Evolutionary conservation across 2,797 vertebrate species (phyloP).

Genomic region (Nasua narica): DNA sequence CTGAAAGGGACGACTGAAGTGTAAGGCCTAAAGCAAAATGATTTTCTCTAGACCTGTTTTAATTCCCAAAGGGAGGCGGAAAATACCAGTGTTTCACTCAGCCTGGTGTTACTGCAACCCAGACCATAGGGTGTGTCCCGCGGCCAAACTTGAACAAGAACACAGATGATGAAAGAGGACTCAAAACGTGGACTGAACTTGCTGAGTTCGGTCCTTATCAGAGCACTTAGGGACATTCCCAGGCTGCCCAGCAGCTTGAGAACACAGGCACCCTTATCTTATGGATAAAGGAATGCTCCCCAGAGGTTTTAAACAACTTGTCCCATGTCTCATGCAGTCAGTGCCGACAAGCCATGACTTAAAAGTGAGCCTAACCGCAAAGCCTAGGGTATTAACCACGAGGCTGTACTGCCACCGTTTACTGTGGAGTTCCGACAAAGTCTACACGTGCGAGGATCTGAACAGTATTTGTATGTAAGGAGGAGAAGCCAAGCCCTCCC

Average conservation of each 20-base stretch:
- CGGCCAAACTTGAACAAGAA: not conserved
- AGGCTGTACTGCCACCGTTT: not conserved
- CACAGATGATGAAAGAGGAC: not conserved
- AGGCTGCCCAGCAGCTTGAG: not conserved
- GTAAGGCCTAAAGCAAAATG: not conserved
- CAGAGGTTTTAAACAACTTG: not conserved
- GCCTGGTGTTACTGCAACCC: not conserved
- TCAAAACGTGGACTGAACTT: not conserved
- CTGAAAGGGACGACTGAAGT: not conserved
- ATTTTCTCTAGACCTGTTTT: slow-evolving; percentile 5
- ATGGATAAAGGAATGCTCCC: not conserved
- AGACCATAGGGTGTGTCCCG: not conserved
- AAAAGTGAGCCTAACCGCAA: not conserved
- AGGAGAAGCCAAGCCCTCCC: not conserved
- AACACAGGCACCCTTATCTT: not conserved
- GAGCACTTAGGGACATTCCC: not conserved
- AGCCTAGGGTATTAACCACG: not conserved
- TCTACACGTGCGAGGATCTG: not conserved
- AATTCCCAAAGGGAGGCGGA: not conserved
- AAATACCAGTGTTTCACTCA: not conserved
- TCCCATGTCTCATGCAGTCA: not conserved
- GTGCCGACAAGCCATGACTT: not conserved
- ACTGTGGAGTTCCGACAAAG: not conserved
- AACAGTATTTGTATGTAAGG: not conserved
- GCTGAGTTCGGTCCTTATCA: not conserved